Base-by-base conservation (phyloP, 2,888 invertebrate species). In the Agrochola lota region DNA sequence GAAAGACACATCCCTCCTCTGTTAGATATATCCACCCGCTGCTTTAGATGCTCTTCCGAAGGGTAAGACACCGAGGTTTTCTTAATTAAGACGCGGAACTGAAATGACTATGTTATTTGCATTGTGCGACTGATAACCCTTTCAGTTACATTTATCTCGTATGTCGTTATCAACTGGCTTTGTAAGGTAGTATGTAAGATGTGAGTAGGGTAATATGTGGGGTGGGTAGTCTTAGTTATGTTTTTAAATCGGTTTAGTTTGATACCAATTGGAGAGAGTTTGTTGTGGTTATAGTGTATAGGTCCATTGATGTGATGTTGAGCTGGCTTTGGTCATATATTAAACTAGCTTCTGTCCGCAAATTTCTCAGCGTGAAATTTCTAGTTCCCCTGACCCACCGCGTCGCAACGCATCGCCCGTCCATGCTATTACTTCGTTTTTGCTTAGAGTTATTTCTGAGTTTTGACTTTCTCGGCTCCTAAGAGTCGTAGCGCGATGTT, bases 31-130 rank as follows among this genome's bases (percentile, higher is more conserved):
- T n/a, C 43, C 5, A 46, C 4, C 68, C 88, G 86, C 86, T 80
- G 20, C 12, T 66, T 83, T 74, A 43, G 57, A 11, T 67, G 88
- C 87, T 72, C 70, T 9, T 46, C 57, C 15, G 0, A 59, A 78
- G 72, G 83, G 71, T 67, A 74, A 81, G 80, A 75, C 76, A 83
- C 81, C 76, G 74, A 84, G 87, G 83, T 87, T 90, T 89, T 88
- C 89, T 86, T 91, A 91, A 91, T 91, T 91, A 90, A 89, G 81
- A 77, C 84, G 74, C 60, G 81, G 75, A 84, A 76, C 79, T 80
- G 77, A 80, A 82, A 80, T 78, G 77, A 85, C 87, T 81, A 73
- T 77, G 82, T 83, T 85, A 90, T 91, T 91, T 88, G 90, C 90
- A 90, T 89, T 86, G 83, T 78, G 57, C 79, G 64, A 74, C 80